phyloP scores from a whole-genome alignment of 2,888 invertebrate species.

The Lasioglossum calceatum region DNA sequence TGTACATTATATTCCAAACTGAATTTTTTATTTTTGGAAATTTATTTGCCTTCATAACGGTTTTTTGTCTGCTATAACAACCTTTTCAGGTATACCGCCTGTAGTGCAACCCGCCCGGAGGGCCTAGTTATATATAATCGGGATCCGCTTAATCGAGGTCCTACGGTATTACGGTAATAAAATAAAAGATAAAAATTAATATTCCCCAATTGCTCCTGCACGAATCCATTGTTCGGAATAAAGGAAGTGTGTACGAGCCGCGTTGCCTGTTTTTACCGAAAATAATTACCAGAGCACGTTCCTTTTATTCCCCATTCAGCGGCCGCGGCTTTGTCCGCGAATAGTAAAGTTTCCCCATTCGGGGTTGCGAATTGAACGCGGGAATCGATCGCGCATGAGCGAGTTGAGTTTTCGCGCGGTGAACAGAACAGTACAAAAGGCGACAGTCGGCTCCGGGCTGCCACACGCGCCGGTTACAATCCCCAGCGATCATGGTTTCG shows the following conservation, averaged over 20 bases:
- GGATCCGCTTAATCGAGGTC: no score
- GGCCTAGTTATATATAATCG: no score
- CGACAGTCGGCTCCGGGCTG: conserved; percentile 70
- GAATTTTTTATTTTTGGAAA: no score
- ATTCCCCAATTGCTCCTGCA: no score
- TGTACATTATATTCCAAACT: no score
- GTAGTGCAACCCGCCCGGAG: no score
- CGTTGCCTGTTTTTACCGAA: neutral
- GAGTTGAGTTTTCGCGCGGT: conserved; percentile 65
- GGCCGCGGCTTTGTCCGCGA: neutral
- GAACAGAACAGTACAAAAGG: conserved; percentile 42
- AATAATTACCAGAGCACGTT: neutral
- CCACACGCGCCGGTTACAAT: conserved; percentile 46
- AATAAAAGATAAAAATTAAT: no score
- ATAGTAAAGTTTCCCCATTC: neutral
- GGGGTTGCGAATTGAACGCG: conserved; percentile 4
- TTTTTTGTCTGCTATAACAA: no score
- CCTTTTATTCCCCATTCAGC: neutral
- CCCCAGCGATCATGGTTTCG: neutral
- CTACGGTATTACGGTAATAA: no score
- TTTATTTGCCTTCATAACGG: no score
- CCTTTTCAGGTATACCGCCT: no score
- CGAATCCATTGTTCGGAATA: neutral
- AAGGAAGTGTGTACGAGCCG: neutral
- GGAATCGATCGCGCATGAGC: conserved; percentile 62